Percentiles rank a stretch among this genome's conserved stretches.
These are phyloP conservation scores for Phenganax marumi DNA, from an alignment of 92 coral and sea anemone species.

Conservation along the genomic window DNA sequence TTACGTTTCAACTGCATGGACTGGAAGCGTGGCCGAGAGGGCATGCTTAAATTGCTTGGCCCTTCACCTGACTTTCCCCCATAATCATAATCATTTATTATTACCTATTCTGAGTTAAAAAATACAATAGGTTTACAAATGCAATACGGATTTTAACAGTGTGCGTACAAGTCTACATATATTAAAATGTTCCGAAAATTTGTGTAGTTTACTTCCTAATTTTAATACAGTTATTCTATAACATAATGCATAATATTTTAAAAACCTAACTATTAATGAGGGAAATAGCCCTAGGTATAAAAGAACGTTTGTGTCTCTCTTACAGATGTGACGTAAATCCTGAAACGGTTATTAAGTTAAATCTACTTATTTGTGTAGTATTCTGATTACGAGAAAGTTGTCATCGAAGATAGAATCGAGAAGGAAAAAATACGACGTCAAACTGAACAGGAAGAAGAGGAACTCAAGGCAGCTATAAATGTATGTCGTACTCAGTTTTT, in stretches of 20 bases:
- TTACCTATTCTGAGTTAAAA: no score
- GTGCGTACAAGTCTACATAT: not conserved
- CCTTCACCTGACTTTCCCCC: no score
- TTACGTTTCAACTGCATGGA: no score
- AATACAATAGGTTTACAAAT: not conserved
- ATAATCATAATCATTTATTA: no score
- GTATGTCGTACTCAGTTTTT: constrained; percentile 41
- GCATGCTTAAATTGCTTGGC: no score
- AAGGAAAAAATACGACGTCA: constrained; percentile 90
- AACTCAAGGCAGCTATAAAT: constrained; percentile 74
- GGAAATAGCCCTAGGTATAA: no score
- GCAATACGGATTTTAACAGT: not conserved
- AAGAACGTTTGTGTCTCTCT: no score
- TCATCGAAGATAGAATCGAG: constrained; percentile 93
- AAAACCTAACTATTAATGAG: no score
- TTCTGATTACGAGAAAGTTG: constrained; percentile 97
- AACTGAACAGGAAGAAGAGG: constrained; percentile 94
- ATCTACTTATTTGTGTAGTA: constrained; percentile 58
- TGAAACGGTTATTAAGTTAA: not conserved
- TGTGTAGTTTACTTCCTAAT: not conserved
- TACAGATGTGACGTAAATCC: no score
- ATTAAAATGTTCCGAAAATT: not conserved
- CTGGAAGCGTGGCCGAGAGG: no score
- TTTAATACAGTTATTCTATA: no score
- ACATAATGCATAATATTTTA: no score